Evolutionary conservation across 2,797 vertebrate genomes (phyloP).

Genomic region (Pseudochirops cupreus): DNA sequence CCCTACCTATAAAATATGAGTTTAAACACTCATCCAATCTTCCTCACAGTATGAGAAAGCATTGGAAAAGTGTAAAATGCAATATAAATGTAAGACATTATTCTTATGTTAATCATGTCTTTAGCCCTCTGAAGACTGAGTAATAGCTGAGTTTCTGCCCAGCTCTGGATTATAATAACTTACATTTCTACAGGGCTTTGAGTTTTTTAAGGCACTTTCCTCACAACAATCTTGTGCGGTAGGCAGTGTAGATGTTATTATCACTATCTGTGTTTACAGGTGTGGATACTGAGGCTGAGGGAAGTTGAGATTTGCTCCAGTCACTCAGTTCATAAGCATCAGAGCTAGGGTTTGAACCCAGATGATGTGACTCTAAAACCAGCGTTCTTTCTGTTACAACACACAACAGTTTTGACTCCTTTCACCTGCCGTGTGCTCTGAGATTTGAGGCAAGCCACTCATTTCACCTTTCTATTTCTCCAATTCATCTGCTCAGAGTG

Average conservation of each 20-base stretch:
- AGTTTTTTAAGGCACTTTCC: background rate
- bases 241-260: background rate
- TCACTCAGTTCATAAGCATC: background rate
- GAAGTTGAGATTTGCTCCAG: background rate
- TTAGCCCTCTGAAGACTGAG: background rate
- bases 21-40: background rate
- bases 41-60: background rate
- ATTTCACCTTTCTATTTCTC: background rate
- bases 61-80: background rate
- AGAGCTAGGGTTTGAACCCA: background rate
- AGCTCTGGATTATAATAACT: background rate
- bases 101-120: background rate
- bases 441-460: background rate
- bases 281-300: background rate
- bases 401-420: background rate
- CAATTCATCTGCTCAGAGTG: background rate
- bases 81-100: background rate
- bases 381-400: background rate
- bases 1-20: background rate
- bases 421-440: background rate
- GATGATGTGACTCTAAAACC: background rate
- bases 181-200: background rate
- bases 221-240: background rate
- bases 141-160: background rate
- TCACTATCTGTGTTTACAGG: background rate